A percentile compares a stretch with the other conserved stretches of the same genome.
phyloP scores from a whole-genome alignment of 1,140 invertebrate genomes.

The Leptinotarsa undecemlineata region DNA sequence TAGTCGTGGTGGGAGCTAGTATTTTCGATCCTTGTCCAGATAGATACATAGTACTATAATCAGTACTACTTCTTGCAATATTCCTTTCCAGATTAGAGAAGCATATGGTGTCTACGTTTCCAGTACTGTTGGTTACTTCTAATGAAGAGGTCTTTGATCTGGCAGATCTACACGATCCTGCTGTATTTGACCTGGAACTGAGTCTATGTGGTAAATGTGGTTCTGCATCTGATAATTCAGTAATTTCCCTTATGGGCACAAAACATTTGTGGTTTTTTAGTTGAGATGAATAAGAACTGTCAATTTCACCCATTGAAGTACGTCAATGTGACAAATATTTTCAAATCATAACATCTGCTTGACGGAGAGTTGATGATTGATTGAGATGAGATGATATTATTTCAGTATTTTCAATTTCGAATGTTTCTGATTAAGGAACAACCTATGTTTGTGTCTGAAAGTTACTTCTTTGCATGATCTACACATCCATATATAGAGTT shows the following conservation, averaged over 20 bases:
- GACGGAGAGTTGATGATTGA: too few relatives aligned
- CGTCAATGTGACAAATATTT: neutral
- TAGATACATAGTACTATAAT: conserved; percentile 1
- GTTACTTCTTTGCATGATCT: too few relatives aligned
- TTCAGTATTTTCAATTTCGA: too few relatives aligned
- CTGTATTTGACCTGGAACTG: neutral
- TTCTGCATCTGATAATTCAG: neutral
- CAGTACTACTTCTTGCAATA: neutral
- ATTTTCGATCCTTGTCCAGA: neutral
- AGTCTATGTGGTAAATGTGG: neutral
- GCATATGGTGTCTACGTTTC: neutral
- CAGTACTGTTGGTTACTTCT: neutral
- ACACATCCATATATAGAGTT: too few relatives aligned
- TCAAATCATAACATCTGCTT: too few relatives aligned
- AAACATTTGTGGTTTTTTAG: neutral
- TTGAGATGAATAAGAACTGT: neutral
- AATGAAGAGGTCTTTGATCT: neutral
- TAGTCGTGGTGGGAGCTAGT: neutral
- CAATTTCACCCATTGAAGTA: neutral
- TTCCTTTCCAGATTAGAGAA: neutral
- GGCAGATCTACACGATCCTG: neutral
- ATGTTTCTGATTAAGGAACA: too few relatives aligned
- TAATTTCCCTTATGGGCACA: neutral
- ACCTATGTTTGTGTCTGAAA: too few relatives aligned
- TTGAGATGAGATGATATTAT: too few relatives aligned